These are phyloP conservation scores for Oceanodroma leucorhoa DNA, from an alignment of 2,797 vertebrate species.

Conservation along the genomic window DNA sequence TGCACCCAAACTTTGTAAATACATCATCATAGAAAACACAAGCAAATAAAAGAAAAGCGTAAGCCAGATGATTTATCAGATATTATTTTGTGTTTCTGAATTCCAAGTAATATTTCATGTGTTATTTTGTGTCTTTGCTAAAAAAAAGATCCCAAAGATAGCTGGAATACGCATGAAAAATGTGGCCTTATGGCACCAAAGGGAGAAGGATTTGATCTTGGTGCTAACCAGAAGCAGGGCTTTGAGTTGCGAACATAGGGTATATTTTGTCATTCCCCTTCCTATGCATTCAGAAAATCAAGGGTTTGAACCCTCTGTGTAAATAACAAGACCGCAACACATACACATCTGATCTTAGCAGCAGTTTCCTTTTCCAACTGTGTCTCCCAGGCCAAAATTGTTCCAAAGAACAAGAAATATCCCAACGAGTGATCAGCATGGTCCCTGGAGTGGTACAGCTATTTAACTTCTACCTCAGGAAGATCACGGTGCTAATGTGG, in stretches of 20 bases:
- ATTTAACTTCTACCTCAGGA: background rate
- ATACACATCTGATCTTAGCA: background rate
- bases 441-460: background rate
- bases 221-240: background rate
- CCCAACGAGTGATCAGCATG: accelerated
- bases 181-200: background rate
- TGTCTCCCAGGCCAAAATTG: background rate
- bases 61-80: background rate
- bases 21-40: background rate
- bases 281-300: background rate
- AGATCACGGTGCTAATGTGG: background rate
- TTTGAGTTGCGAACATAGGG: background rate
- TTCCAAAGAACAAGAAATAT: background rate
- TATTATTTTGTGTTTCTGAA: background rate
- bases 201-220: background rate
- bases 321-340: background rate
- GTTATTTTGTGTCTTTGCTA: background rate
- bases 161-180: background rate
- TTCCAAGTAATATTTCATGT: background rate
- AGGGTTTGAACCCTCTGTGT: background rate
- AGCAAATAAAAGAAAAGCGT: background rate
- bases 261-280: background rate
- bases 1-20: background rate
- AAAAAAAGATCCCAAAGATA: background rate
- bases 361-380: background rate